These are phyloP conservation scores for Neodiprion lecontei DNA, from an alignment of 1,140 invertebrate genomes.

Conservation along the genomic window DNA sequence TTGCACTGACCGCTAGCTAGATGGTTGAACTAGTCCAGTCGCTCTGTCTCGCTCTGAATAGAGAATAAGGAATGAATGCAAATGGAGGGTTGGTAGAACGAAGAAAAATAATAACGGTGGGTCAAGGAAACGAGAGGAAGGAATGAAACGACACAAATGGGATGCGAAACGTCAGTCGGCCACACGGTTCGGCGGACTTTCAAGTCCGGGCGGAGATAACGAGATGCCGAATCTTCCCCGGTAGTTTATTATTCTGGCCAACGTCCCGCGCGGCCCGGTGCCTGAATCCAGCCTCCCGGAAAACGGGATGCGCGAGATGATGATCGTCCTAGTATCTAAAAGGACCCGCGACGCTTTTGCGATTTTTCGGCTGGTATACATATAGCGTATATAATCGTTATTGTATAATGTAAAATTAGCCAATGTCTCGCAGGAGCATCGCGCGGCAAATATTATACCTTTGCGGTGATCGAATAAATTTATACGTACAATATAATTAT, in stretches of 20 bases:
- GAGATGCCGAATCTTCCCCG: neutral
- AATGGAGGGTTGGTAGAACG: slow-evolving; percentile 8
- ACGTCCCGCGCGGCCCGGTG: neutral
- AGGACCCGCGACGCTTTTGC: neutral
- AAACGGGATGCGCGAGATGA: neutral
- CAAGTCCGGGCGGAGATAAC: slow-evolving; percentile 10
- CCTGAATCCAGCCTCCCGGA: neutral
- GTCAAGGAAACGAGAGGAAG: neutral
- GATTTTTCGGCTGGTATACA: neutral
- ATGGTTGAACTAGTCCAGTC: slow-evolving; percentile 59
- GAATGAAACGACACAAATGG: slow-evolving; percentile 24
- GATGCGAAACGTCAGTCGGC: slow-evolving; percentile 23
- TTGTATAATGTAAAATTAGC: too few species aligned
- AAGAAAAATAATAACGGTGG: slow-evolving; percentile 11
- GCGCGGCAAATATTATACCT: too few species aligned
- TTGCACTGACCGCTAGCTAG: slow-evolving; percentile 61
- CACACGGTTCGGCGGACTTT: slow-evolving; percentile 16
- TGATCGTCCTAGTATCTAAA: neutral
- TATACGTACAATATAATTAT: too few species aligned
- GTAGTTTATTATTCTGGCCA: neutral
- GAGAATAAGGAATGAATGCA: slow-evolving; percentile 23
- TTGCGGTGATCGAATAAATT: too few species aligned
- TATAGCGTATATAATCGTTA: too few species aligned
- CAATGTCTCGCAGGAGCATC: too few species aligned
- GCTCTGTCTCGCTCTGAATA: slow-evolving; percentile 46